Evolutionary conservation across 2,797 vertebrate genomes (phyloP).

Genomic region (Prunella strophiata): DNA sequence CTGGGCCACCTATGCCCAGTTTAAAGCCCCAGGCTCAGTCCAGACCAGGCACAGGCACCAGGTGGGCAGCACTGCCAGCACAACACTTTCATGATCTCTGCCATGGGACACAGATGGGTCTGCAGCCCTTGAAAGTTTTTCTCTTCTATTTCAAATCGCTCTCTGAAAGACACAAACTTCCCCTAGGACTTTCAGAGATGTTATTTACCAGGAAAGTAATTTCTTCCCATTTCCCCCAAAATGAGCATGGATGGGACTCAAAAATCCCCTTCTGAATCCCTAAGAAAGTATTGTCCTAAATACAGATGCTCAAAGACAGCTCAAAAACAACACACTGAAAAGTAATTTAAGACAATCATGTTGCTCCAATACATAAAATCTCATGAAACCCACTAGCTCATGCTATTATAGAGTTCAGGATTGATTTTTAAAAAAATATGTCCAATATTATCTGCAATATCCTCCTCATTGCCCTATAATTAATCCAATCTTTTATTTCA

Average conservation of each 20-base stretch:
- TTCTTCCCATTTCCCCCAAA: neutral
- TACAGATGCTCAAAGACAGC: neutral
- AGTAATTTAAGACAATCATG: constrained; percentile 32
- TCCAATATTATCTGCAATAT: neutral
- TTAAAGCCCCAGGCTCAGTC: neutral
- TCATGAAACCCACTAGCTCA: neutral
- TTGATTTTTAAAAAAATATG: neutral
- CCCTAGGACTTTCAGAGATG: neutral
- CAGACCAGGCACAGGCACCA: neutral
- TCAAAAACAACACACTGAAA: constrained; percentile 43
- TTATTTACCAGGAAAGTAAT: constrained; percentile 12
- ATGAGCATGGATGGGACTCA: neutral
- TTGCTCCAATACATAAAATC: constrained; percentile 15
- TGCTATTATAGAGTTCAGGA: neutral
- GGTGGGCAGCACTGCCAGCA: neutral
- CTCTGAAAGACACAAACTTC: neutral
- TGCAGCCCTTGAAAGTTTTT: neutral
- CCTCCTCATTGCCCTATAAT: neutral
- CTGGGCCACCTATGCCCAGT: neutral
- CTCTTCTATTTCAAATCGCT: neutral
- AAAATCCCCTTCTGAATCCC: neutral
- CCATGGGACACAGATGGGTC: neutral
- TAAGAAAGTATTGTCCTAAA: constrained; percentile 16
- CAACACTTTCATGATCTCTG: neutral
- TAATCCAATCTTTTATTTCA: neutral